phyloP scores from a whole-genome alignment of 1,140 invertebrate species.

The Pinna nobilis region DNA sequence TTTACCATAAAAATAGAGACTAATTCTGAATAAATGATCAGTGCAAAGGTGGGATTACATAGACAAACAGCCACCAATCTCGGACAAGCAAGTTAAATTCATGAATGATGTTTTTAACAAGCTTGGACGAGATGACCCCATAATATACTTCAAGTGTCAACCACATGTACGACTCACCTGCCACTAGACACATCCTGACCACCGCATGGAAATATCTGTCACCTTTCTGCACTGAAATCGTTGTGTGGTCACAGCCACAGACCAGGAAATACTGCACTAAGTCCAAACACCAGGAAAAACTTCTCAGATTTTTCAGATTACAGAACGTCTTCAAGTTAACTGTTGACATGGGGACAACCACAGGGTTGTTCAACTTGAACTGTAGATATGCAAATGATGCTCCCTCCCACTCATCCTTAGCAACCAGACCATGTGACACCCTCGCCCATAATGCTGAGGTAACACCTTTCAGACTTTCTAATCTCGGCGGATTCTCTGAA shows the following conservation, averaged over 20 bases:
- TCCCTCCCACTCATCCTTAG: slow-evolving; percentile 31
- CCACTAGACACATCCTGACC: slow-evolving; percentile 44
- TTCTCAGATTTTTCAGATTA: slow-evolving; percentile 17
- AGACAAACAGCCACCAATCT: not conserved
- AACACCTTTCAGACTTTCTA: slow-evolving; percentile 3
- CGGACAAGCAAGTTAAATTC: not conserved
- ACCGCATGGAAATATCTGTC: slow-evolving; percentile 57
- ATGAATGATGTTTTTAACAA: not conserved
- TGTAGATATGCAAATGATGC: slow-evolving; percentile 45
- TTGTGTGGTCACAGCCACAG: slow-evolving; percentile 49
- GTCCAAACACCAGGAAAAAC: slow-evolving; percentile 35
- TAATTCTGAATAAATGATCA: not conserved
- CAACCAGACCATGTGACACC: slow-evolving; percentile 47
- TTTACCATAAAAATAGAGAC: too few species aligned
- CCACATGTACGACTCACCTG: slow-evolving; percentile 30
- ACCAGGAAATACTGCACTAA: slow-evolving; percentile 44
- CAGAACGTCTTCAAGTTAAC: slow-evolving; percentile 38
- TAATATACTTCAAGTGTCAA: not conserved
- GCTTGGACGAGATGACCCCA: not conserved
- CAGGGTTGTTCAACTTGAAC: slow-evolving; percentile 10
- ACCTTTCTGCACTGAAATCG: slow-evolving; percentile 39
- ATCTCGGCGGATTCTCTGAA: too few species aligned
- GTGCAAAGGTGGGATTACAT: not conserved
- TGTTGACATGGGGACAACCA: not conserved
- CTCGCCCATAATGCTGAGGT: slow-evolving; percentile 39